phyloP scores from a whole-genome alignment of 2,888 invertebrate species.

The Brenthis daphne region DNA sequence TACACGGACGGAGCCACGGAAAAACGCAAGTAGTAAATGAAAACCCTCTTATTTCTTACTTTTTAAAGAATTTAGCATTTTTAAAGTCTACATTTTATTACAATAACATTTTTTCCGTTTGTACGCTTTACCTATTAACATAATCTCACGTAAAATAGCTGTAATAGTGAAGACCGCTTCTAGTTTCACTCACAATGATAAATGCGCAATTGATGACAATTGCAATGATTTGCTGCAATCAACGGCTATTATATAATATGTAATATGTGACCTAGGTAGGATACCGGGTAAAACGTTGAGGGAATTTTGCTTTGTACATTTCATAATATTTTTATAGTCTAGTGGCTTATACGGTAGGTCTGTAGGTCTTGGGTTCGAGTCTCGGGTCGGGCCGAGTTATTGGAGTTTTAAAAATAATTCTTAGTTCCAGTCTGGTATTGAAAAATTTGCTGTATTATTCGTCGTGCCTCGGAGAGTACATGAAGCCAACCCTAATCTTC shows the following conservation, averaged over 20 bases:
- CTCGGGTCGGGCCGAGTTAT: too few species aligned
- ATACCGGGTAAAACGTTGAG: constrained; percentile 2
- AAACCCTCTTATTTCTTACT: not conserved
- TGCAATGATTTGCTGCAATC: constrained; percentile 58
- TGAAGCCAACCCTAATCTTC: too few species aligned
- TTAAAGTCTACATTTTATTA: not conserved
- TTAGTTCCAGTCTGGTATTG: too few species aligned
- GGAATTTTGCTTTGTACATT: not conserved
- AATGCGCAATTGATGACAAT: constrained; percentile 58
- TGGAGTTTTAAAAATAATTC: too few species aligned
- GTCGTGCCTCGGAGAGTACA: too few species aligned
- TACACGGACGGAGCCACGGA: too few species aligned
- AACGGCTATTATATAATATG: constrained; percentile 33
- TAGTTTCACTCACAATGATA: constrained; percentile 44
- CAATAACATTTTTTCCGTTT: not conserved
- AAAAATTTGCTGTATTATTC: too few species aligned
- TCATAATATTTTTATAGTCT: not conserved
- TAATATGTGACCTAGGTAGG: constrained; percentile 34
- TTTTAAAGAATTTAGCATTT: not conserved
- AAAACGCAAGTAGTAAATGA: not conserved
- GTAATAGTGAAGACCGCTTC: constrained; percentile 44
- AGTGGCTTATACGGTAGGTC: too few species aligned
- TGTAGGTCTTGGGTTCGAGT: too few species aligned
- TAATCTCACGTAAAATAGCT: constrained; percentile 41
- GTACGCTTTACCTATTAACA: constrained; percentile 35